Evolutionary conservation across 1,140 invertebrate genomes (phyloP).

Genomic region (Listronotus bonariensis): DNA sequence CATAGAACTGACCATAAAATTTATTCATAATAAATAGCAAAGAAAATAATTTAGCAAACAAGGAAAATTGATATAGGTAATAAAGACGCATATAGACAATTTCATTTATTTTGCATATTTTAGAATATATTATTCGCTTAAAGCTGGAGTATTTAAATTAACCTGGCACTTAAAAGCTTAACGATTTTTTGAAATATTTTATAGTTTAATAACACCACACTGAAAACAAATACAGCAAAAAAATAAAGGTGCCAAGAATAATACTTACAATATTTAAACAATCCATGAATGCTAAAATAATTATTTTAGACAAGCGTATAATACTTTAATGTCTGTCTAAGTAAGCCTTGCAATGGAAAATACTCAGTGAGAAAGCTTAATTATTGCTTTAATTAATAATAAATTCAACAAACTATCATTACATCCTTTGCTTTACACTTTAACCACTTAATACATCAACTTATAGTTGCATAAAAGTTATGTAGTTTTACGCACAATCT

Average conservation of each 20-base stretch:
- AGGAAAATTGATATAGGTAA: constrained; percentile 3
- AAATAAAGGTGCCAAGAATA: too few species aligned
- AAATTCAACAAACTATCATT: constrained; percentile 2
- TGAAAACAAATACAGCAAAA: too few species aligned
- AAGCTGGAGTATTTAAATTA: too few species aligned
- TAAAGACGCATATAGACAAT: neutral
- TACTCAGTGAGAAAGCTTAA: constrained; percentile 10
- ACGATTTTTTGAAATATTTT: too few species aligned
- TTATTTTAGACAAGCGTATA: constrained; percentile 12
- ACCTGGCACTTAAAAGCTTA: too few species aligned
- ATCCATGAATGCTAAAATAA: constrained; percentile 1
- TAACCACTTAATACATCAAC: neutral
- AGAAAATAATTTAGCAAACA: neutral
- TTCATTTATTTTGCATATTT: constrained; percentile 1
- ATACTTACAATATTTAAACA: too few species aligned
- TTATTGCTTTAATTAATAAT: constrained; percentile 16
- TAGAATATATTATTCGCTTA: neutral
- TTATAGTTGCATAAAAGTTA: neutral
- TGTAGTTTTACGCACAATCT: neutral
- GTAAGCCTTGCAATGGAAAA: too few species aligned
- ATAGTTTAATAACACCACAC: too few species aligned
- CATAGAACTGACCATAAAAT: neutral
- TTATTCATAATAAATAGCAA: neutral
- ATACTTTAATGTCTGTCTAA: neutral
- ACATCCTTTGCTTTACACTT: neutral